These are phyloP conservation scores for Jordanella pulchra DNA, from an alignment of 2,797 vertebrate species.

Conservation along the genomic window DNA sequence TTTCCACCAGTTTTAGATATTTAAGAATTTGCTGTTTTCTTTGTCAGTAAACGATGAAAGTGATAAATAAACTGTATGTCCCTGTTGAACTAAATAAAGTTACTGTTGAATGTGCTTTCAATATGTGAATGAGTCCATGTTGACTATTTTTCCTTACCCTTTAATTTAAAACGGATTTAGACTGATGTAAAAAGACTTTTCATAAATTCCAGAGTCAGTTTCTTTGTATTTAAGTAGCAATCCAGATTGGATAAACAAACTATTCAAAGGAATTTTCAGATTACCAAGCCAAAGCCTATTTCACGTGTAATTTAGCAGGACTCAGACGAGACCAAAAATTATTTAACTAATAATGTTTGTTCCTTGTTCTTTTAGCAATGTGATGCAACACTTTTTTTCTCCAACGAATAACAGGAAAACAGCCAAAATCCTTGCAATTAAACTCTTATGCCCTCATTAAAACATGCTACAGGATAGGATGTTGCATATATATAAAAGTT, in stretches of 20 bases:
- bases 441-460: slow-evolving; percentile 13
- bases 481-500: background rate
- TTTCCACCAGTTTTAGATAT: slow-evolving; percentile 31
- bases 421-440: slow-evolving; percentile 16
- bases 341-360: slow-evolving; percentile 38
- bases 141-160: slow-evolving; percentile 33
- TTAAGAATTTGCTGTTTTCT: slow-evolving; percentile 28
- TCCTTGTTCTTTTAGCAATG: slow-evolving; percentile 39
- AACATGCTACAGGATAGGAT: slow-evolving; percentile 19
- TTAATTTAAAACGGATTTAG: slow-evolving; percentile 23
- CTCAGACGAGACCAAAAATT: slow-evolving; percentile 29
- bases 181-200: slow-evolving; percentile 24
- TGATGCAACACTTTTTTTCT: slow-evolving; percentile 27
- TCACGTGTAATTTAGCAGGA: slow-evolving; percentile 26
- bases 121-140: slow-evolving; percentile 45
- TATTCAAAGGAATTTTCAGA: slow-evolving; percentile 26
- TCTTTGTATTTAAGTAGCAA: slow-evolving; percentile 27
- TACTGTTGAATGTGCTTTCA: slow-evolving; percentile 48
- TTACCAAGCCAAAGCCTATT: slow-evolving; percentile 24
- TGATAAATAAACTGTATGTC: slow-evolving; percentile 44
- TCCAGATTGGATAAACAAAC: slow-evolving; percentile 36
- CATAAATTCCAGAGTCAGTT: slow-evolving; percentile 14
- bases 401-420: slow-evolving; percentile 31
- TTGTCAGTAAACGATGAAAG: slow-evolving; percentile 27
- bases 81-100: slow-evolving; percentile 70